A percentile compares a stretch with the other conserved stretches of the same genome.
Conservation (phyloP, 92 coral and sea anemone genomes). For the Siderastrea siderea region DNA sequence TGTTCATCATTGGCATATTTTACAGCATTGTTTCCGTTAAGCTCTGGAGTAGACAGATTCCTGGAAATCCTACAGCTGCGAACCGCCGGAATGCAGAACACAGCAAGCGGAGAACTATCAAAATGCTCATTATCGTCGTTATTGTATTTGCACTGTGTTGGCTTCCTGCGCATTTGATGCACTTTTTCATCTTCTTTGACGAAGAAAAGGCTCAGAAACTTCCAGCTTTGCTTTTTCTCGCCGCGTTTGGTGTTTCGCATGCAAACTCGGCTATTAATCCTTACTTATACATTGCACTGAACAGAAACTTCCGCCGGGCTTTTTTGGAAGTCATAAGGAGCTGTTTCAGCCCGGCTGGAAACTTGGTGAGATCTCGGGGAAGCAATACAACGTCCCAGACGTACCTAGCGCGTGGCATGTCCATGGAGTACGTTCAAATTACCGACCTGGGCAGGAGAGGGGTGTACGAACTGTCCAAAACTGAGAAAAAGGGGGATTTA, state of each 20-base stretch:
- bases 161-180: slow-evolving; percentile 88
- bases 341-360: slow-evolving; percentile 20
- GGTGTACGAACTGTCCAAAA: slow-evolving; percentile 2
- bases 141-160: slow-evolving; percentile 78
- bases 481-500: background rate
- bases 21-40: slow-evolving; percentile 75
- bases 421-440: slow-evolving; percentile 19
- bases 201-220: slow-evolving; percentile 6
- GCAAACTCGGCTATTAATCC: slow-evolving; percentile 82
- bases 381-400: slow-evolving; percentile 37
- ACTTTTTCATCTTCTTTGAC: slow-evolving; percentile 47
- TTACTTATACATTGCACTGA: slow-evolving; percentile 73
- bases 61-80: slow-evolving; percentile 77
- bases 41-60: slow-evolving; percentile 81
- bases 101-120: slow-evolving; percentile 74
- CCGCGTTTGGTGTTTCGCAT: slow-evolving; percentile 76
- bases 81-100: slow-evolving; percentile 62
- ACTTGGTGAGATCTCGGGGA: slow-evolving; percentile 11
- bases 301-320: slow-evolving; percentile 80
- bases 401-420: background rate
- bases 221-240: slow-evolving; percentile 25
- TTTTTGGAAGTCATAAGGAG: slow-evolving; percentile 44
- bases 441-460: slow-evolving; percentile 24
- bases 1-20: slow-evolving; percentile 61
- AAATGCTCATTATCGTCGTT: slow-evolving; percentile 79